These are phyloP conservation scores for Halyomorpha halys DNA, from an alignment of 1,140 invertebrate species.

Conservation along the genomic window DNA sequence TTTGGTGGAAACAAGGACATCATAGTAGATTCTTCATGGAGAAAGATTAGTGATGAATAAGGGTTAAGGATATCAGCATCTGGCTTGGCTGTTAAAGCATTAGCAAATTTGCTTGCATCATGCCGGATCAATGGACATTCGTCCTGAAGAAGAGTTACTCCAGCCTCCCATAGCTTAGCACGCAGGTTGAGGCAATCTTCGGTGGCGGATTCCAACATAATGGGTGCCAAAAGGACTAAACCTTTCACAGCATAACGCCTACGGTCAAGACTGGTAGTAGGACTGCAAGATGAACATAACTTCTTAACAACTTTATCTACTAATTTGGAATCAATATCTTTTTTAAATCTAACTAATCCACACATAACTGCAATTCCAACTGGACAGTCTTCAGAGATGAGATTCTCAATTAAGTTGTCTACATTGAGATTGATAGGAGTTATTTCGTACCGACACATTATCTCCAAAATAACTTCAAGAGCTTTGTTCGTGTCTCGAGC, in stretches of 20 bases:
- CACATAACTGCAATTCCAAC: constrained; percentile 1
- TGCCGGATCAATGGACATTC: constrained; percentile 19
- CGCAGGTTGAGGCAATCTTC: constrained; percentile 12
- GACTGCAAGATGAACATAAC: constrained; percentile 2
- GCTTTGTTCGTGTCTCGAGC: not conserved
- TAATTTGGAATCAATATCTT: not conserved
- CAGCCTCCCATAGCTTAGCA: constrained; percentile 19
- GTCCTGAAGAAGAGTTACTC: constrained; percentile 23
- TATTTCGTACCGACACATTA: constrained; percentile 1
- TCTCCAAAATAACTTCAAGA: constrained; percentile 18
- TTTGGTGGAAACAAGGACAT: constrained; percentile 1
- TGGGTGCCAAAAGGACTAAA: constrained; percentile 1
- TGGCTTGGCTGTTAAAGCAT: not conserved
- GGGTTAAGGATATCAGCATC: constrained; percentile 17
- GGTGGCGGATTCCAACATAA: not conserved
- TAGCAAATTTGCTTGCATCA: constrained; percentile 25
- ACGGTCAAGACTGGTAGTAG: not conserved
- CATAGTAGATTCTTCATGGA: constrained; percentile 9
- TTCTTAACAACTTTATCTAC: constrained; percentile 1
- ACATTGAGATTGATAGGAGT: constrained; percentile 2
- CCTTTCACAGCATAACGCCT: constrained; percentile 9
- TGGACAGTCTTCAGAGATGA: not conserved
- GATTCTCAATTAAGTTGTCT: constrained; percentile 15
- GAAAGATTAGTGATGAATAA: constrained; percentile 10
- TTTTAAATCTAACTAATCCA: constrained; percentile 1